Base-by-base conservation (phyloP, 1,140 invertebrate species). In the Triops cancriformis region DNA sequence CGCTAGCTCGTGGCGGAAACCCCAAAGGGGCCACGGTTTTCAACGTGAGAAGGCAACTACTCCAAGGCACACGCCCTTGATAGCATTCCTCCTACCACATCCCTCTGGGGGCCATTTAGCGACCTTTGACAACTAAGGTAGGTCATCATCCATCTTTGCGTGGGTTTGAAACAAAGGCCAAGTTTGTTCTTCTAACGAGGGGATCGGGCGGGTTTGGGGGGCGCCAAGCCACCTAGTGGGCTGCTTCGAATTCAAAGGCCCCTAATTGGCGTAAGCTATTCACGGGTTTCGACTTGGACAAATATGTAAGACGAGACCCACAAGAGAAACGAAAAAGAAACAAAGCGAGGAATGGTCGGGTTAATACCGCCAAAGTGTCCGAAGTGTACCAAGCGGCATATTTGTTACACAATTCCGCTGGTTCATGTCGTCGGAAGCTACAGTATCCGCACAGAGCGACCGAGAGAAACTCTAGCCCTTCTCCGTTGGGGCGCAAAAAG, bases 61-160 rank as follows among this genome's bases (percentile, higher is more conserved):
- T 45, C 43, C n/a, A 64, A 64, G 51, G 51, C 51, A 64, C 51
- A 64, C 51, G 51, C 51, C 51, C 51, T 23, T 64, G 51, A n/a
- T 37, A 7, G 31, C 31, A 64, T 64, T 64, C 51, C 51, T 18
- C 51, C 43, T 11, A 11, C 43, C 18, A 45, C 43, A 45, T 11
- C 43, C 11, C 43, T 45, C 43, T 45, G 11, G 11, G 1, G 11
- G 18, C 11, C 18, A 18, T 45, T 23, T 6, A 14, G 14, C 51
- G 18, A 64, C 51, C 51, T 64, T 64, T 64, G 51, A 64, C 51
- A 64, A 9, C 51, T 37, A 4, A 2, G 10, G 2, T 14, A 64
- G 51, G 51, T 64, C 51, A 14, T 64, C 51, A 11, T 11, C 18
- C 43, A 1, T 45, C 18, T 64, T 64, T 9, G 1, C 51, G 23